Evolutionary conservation across 92 coral and sea anemone species (phyloP).

Genomic region (Parazoanthus darwini): DNA sequence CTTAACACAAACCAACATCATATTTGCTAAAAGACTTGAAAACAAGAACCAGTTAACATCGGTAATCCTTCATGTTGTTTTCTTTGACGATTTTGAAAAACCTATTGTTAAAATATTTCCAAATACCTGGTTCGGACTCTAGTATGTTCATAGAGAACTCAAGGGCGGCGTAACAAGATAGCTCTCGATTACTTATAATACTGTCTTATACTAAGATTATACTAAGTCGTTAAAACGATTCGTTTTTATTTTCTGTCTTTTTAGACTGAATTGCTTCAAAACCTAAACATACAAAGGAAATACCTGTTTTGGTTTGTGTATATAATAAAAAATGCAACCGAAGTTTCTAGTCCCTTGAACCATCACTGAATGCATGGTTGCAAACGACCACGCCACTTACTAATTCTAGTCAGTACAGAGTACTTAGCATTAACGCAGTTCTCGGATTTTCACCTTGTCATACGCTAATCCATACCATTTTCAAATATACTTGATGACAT

Average conservation of each 20-base stretch:
- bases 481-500: slow-evolving; percentile 26
- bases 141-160: not conserved
- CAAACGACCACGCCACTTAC: not conserved
- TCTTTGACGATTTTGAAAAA: no score
- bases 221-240: no score
- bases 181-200: not conserved
- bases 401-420: not conserved
- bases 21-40: not conserved
- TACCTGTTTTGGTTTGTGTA: no score
- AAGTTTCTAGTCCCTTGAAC: not conserved
- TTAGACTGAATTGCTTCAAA: no score
- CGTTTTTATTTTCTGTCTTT: no score
- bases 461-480: slow-evolving; percentile 25
- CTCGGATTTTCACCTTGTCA: slow-evolving; percentile 47
- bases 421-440: not conserved
- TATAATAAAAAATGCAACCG: not conserved
- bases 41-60: not conserved
- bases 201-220: not conserved
- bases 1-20: not conserved
- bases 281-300: no score
- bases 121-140: no score
- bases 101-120: no score
- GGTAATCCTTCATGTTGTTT: not conserved
- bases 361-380: not conserved
- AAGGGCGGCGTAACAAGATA: not conserved